A percentile compares a stretch with the other conserved stretches of the same genome.
Conservation (phyloP, 2,888 invertebrate species). For the Rotaria socialis region DNA sequence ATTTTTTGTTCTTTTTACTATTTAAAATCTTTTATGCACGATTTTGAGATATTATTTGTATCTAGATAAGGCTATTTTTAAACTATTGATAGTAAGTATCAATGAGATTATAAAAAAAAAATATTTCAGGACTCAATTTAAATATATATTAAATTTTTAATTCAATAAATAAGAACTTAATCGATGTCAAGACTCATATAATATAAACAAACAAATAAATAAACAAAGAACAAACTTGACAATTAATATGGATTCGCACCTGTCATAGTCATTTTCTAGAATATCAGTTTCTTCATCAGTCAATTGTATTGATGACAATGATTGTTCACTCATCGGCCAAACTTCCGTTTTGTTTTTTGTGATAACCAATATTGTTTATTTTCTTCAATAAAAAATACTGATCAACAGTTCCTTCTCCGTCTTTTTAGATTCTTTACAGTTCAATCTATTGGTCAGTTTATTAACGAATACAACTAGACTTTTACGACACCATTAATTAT, state of each 20-base stretch:
- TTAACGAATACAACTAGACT: neutral
- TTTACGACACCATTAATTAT: neutral
- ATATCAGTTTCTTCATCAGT: neutral
- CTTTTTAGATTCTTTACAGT: neutral
- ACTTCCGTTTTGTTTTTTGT: neutral
- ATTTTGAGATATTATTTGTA: too few relatives aligned
- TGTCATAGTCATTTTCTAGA: constrained; percentile 21
- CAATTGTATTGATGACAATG: neutral
- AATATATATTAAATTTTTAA: too few relatives aligned
- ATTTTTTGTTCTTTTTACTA: too few relatives aligned
- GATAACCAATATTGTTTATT: constrained; percentile 1
- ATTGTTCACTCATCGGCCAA: neutral
- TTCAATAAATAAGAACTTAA: neutral
- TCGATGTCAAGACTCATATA: neutral
- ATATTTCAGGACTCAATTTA: too few relatives aligned
- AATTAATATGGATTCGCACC: neutral
- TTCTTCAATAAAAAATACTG: neutral
- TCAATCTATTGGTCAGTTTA: neutral
- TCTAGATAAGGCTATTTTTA: too few relatives aligned
- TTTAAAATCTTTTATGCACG: too few relatives aligned
- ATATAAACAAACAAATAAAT: neutral
- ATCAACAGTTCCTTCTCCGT: neutral
- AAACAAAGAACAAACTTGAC: neutral
- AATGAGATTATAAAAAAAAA: too few relatives aligned
- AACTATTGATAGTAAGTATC: too few relatives aligned